Conservation (phyloP, 2,888 invertebrate species). For the Lumbricus terrestris region DNA sequence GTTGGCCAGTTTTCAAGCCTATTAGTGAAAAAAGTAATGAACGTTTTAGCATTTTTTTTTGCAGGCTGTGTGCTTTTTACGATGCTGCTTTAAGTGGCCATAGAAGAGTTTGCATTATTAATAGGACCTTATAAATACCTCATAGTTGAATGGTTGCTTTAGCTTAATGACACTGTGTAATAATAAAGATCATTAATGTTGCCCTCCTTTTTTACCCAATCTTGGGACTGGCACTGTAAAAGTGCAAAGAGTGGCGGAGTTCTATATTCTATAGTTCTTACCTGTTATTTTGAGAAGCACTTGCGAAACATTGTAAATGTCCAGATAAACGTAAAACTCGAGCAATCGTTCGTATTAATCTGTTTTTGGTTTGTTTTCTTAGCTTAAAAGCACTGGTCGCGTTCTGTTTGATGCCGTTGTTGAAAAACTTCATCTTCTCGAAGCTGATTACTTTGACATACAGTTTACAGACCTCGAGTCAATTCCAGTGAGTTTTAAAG, state of each 20-base stretch:
- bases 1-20: neutral
- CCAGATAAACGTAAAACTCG: neutral
- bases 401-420: constrained; percentile 96
- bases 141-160: too few relatives aligned
- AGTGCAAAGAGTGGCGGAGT: too few relatives aligned
- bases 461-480: constrained; percentile 87
- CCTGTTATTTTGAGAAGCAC: neutral
- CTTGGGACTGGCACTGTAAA: too few relatives aligned
- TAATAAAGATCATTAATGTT: too few relatives aligned
- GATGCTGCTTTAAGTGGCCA: neutral
- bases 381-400: constrained; percentile 92
- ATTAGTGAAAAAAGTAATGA: neutral
- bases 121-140: too few relatives aligned
- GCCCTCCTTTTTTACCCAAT: too few relatives aligned
- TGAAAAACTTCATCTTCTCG: constrained; percentile 89
- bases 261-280: too few relatives aligned
- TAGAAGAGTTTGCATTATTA: neutral
- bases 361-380: constrained; percentile 57
- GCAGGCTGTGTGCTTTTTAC: neutral
- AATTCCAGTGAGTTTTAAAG: constrained; percentile 70
- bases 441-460: constrained; percentile 96
- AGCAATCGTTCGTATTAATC: neutral
- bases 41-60: neutral
- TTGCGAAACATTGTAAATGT: neutral
- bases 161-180: too few relatives aligned